A percentile compares a stretch with the other conserved stretches of the same genome.
Conservation (phyloP, 2,888 invertebrate species). For the Octonoba sinensis region DNA sequence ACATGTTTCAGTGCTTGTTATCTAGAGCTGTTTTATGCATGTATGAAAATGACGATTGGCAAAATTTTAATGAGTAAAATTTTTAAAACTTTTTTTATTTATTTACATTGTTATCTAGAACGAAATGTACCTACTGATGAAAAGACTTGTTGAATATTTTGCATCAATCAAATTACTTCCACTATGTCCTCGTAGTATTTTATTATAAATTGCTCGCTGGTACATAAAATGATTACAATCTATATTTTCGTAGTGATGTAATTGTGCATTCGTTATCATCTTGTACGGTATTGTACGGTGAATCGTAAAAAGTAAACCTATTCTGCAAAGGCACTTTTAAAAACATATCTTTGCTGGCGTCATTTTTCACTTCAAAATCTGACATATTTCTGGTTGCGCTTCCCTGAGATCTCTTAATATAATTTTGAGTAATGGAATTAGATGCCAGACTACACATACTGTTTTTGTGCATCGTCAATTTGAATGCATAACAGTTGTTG, state of each 20-base stretch:
- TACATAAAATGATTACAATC: too few relatives aligned
- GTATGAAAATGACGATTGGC: too few relatives aligned
- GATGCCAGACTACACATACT: not conserved
- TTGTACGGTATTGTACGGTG: slow-evolving; percentile 58
- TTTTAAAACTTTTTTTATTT: too few relatives aligned
- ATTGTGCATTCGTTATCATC: slow-evolving; percentile 36
- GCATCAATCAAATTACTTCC: too few relatives aligned
- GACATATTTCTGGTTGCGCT: not conserved
- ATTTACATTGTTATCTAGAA: too few relatives aligned
- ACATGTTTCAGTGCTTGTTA: too few relatives aligned
- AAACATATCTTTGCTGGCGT: slow-evolving; percentile 3
- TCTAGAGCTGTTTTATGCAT: too few relatives aligned
- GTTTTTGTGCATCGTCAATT: slow-evolving; percentile 39
- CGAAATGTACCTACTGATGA: too few relatives aligned
- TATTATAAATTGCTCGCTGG: too few relatives aligned
- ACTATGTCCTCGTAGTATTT: too few relatives aligned
- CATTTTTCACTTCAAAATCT: slow-evolving; percentile 9
- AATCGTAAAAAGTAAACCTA: slow-evolving; percentile 58
- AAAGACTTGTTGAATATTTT: too few relatives aligned
- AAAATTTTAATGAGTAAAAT: too few relatives aligned
- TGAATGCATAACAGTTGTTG: slow-evolving; percentile 15
- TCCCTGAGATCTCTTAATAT: not conserved
- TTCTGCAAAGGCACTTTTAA: slow-evolving; percentile 34
- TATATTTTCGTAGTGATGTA: not conserved
- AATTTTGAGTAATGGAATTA: slow-evolving; percentile 15